Percentiles rank a stretch among this genome's conserved stretches.
Conservation (phyloP, 2,888 invertebrate genomes). For the Stramonita haemastoma region DNA sequence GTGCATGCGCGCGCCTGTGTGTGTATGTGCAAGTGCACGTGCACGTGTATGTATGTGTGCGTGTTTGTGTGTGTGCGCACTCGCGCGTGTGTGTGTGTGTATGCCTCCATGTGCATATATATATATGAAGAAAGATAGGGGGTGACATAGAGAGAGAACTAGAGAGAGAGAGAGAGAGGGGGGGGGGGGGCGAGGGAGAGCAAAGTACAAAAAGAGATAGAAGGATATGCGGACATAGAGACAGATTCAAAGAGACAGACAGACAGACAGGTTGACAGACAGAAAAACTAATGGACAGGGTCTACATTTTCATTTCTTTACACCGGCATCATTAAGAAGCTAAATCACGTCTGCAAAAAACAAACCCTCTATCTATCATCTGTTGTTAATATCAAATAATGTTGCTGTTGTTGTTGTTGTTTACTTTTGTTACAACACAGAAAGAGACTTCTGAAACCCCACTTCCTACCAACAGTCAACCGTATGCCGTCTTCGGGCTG, state of each 20-base stretch:
- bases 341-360: too few relatives aligned
- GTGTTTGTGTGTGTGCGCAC: slow-evolving; percentile 4
- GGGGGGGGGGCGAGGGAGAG: not conserved
- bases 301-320: too few relatives aligned
- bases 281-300: not conserved
- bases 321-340: too few relatives aligned
- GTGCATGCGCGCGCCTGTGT: not conserved
- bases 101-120: not conserved
- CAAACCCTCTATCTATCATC: too few relatives aligned
- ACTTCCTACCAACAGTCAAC: not conserved
- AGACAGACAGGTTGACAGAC: not conserved
- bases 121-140: too few relatives aligned
- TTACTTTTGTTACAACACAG: too few relatives aligned
- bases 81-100: slow-evolving; percentile 9
- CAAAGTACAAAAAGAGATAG: not conserved
- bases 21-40: not conserved
- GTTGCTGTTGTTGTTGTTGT: too few relatives aligned
- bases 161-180: not conserved
- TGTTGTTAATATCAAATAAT: too few relatives aligned
- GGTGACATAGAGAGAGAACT: too few relatives aligned
- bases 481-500: not conserved
- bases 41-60: not conserved
- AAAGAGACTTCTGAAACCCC: not conserved
- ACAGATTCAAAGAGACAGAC: not conserved
- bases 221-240: not conserved